Base-by-base conservation (phyloP, 2,888 invertebrate species). In the Ligdia adustata region DNA sequence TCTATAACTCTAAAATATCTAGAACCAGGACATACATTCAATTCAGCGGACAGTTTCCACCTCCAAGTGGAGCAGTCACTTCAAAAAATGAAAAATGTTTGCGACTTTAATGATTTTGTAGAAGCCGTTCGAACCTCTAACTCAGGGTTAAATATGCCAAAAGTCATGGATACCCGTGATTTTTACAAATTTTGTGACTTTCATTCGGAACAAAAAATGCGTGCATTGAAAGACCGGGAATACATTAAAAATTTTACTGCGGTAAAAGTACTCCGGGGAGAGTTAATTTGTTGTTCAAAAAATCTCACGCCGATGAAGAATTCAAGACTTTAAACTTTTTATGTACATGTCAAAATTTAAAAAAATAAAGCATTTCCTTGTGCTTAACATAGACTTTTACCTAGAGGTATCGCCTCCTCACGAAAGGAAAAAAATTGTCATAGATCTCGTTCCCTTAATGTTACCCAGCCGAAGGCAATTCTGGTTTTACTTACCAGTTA, bases 41-140 rank as follows among this genome's bases (percentile, higher is more conserved):
- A 20, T 15, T 31, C 34, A 9, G 51, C 38, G 1, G 40, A 44
- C 29, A 34, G 18, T 6, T 51, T 44, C 9, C 51, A 51, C 33
- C 51, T 41, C 11, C 37, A 42, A 26, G 48, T 48, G 1, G 42
- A 48, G 9, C 6, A 27, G 9, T 35, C 41, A 3, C 15, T 46
- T 2, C 13, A 37, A 15, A 48, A 38, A 24, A 32, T 15, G 20
- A 42, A 42, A 11, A 42, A 29, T 33, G 9, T 42, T 3, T 48
- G 20, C 16, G 42, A 42, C 20, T 42, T 42, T 28, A 14, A 14
- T 16, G 48, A 48, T 15, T 48, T 37, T n/a, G 20, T 22, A 7
- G n/a, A 31, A 1, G 34, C 35, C 2, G 40, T 41, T 9, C 16
- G 11, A 18, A n/a, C 9, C 9, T n/a, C 15, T 33, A 33, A 33